These are phyloP conservation scores for Atherinomorus stipes DNA, from an alignment of 2,113 vertebrate genomes.

Conservation along the genomic window DNA sequence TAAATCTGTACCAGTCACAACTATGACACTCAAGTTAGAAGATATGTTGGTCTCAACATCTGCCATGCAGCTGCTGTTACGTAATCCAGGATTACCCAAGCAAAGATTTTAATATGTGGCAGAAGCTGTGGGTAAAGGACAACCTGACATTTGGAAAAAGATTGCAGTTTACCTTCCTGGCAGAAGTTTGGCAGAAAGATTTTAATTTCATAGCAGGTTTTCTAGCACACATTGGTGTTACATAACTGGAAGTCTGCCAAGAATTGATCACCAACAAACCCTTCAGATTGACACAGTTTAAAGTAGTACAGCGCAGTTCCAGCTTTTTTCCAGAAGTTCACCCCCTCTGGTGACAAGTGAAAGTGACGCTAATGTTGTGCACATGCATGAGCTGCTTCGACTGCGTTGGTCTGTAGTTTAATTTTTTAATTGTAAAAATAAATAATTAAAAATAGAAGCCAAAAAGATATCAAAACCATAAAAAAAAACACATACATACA, in stretches of 20 bases:
- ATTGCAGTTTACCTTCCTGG: constrained; percentile 9
- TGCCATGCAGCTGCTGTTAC: constrained; percentile 55
- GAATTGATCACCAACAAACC: background rate
- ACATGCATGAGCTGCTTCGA: no score
- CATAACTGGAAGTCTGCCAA: background rate
- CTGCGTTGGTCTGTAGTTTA: no score
- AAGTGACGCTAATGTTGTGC: no score
- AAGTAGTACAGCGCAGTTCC: no score
- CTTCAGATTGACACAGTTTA: background rate
- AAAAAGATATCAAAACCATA: no score
- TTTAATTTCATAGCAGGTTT: background rate
- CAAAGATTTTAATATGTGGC: constrained; percentile 34
- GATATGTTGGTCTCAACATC: constrained; percentile 69
- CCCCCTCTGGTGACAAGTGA: no score
- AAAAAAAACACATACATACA: no score
- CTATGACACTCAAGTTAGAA: constrained; percentile 47
- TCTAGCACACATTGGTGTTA: constrained; percentile 10
- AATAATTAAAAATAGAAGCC: no score
- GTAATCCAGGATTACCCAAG: constrained; percentile 55
- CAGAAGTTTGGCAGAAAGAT: background rate
- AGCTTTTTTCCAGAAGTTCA: no score
- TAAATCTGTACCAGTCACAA: constrained; percentile 55
- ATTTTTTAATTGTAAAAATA: no score
- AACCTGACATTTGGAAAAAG: constrained; percentile 12
- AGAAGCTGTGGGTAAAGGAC: constrained; percentile 11